Evolutionary conservation across 2,797 vertebrate genomes (phyloP).

Genomic region (Chelmon rostratus): DNA sequence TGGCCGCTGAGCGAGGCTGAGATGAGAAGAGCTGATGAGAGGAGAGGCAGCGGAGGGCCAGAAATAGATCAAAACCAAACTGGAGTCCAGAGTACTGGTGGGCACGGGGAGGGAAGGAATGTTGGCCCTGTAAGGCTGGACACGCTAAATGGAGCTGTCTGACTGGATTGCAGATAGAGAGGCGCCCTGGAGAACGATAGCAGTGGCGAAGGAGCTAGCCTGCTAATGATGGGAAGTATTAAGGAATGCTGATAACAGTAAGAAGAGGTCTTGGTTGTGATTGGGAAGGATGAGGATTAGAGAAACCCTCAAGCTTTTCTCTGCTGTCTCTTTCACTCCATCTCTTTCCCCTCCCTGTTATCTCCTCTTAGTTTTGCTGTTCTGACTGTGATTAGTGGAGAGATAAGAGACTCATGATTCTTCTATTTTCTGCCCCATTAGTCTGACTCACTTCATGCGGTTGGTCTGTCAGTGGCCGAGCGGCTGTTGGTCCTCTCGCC

Average conservation of each 20-base stretch:
- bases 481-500: slow-evolving; percentile 34
- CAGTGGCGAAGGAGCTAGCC: slow-evolving; percentile 33
- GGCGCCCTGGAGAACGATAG: slow-evolving; percentile 43
- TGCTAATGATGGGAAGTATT: slow-evolving; percentile 64
- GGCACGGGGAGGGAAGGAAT: slow-evolving; percentile 59
- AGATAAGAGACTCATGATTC: slow-evolving; percentile 75
- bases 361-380: slow-evolving; percentile 60
- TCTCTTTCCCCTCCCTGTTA: slow-evolving; percentile 46
- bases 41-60: slow-evolving; percentile 62
- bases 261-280: slow-evolving; percentile 59
- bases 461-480: slow-evolving; percentile 57
- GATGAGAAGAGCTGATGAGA: slow-evolving; percentile 75
- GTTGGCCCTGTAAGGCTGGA: slow-evolving; percentile 61
- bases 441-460: slow-evolving; percentile 55
- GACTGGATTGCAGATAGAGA: slow-evolving; percentile 68
- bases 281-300: slow-evolving; percentile 62
- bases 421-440: slow-evolving; percentile 83
- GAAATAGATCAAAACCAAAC: slow-evolving; percentile 80
- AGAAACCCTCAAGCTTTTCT: slow-evolving; percentile 59
- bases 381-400: slow-evolving; percentile 70
- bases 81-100: slow-evolving; percentile 58
- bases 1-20: slow-evolving; percentile 44
- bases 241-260: slow-evolving; percentile 66
- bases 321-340: slow-evolving; percentile 39
- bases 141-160: slow-evolving; percentile 72